A percentile compares a stretch with the other conserved stretches of the same genome.
phyloP scores from a whole-genome alignment of 2,797 vertebrate genomes.

The Paratrypauchen microcephalus region DNA sequence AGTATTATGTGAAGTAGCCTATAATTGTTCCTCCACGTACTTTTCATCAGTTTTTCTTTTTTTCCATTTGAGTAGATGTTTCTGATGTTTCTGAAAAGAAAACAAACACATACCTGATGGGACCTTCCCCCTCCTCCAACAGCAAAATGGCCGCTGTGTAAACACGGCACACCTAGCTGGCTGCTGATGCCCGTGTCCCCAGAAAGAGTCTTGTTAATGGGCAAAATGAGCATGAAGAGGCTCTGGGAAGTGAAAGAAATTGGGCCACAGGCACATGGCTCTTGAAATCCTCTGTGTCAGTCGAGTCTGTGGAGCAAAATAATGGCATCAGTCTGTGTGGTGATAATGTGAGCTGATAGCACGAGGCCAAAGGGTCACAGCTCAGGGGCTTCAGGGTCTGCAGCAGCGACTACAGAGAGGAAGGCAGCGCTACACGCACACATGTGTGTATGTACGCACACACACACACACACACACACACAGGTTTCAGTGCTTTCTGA shows the following conservation, averaged over 20 bases:
- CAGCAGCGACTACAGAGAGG: constrained; percentile 83
- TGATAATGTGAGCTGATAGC: constrained; percentile 90
- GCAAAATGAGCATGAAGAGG: constrained; percentile 63
- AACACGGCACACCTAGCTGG: constrained; percentile 52
- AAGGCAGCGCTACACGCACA: constrained; percentile 61
- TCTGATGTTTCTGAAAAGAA: no score
- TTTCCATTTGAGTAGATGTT: no score
- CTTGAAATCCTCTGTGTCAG: constrained; percentile 81
- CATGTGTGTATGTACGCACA: neutral
- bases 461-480: neutral
- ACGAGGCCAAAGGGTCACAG: constrained; percentile 82
- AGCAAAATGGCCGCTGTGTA: constrained; percentile 57
- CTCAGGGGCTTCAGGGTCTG: constrained; percentile 74
- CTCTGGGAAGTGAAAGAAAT: constrained; percentile 80
- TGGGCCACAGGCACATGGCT: constrained; percentile 70
- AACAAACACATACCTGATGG: no score
- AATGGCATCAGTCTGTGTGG: constrained; percentile 82
- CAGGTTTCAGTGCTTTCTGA: no score
- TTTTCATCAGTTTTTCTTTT: no score
- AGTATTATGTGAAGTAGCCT: no score
- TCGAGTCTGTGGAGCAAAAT: constrained; percentile 86
- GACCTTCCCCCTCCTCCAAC: constrained; percentile 11
- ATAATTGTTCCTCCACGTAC: no score
- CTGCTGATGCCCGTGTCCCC: constrained; percentile 47
- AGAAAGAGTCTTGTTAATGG: constrained; percentile 72